Base-by-base conservation (phyloP, 2,113 vertebrate genomes). In the Oncorhynchus kisutch region DNA sequence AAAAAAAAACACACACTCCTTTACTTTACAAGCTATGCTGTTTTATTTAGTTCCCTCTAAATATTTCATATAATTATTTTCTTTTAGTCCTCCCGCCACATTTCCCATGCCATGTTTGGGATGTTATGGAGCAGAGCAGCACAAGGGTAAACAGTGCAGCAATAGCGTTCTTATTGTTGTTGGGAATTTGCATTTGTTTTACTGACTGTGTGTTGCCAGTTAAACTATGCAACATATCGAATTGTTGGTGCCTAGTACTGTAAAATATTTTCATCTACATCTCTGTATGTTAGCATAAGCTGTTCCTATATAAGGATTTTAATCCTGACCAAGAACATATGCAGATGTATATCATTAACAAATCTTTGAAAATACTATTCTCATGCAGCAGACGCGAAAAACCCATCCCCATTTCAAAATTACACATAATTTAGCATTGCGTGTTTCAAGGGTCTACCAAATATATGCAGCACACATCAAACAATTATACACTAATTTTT, bases 1-100 rank as follows among this genome's bases (percentile, higher is more conserved):
- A 6, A 74, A 67, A 66, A 31, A 24, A 54, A 73, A 72, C 39
- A 77, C 57, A 51, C 57, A 51, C 18, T 49, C 45, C 54, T 14
- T 20, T 18, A 57, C 39, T 70, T 45, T 79, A 89, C 91, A 24
- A 76, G 66, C 69, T 60, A 73, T 73, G 57, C 72, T 79, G 59
- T 62, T n/a, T 62, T 62, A 8, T 22, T 79, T 78, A 76, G 70
- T 66, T 74, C 62, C 67, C 76, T 57, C 70, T 77, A 71, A 77
- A 82, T 82, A 82, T 82, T 82, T 79, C 24, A 76, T 76, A 20
- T 11, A 60, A 59, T 72, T 73, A 22, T 64, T 64, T 76, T 54
- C 29, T 71, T 39, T 8, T 16, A 5, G 14, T 34, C 3, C 4
- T 64, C 11, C n/a, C 27, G 34, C 24, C 60, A 20, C 31, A 22